A percentile compares a stretch with the other conserved stretches of the same genome.
Conservation (phyloP, 2,113 vertebrate species). For the Petaurus breviceps region DNA sequence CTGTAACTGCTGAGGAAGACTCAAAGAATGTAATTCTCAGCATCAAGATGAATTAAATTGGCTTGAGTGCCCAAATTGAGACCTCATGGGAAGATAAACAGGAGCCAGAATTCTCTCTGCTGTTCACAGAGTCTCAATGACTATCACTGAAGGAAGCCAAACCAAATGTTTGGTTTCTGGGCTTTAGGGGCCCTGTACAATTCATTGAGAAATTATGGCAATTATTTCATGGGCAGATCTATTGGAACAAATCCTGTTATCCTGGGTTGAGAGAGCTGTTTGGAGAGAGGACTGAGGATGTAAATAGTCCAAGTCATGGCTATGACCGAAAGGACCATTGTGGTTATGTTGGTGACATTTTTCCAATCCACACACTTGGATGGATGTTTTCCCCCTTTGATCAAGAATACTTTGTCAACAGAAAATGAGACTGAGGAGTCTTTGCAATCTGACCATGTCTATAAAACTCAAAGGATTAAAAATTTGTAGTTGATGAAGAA, state of each 20-base stretch:
- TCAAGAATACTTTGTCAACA: not conserved
- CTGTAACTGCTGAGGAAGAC: conserved; percentile 72
- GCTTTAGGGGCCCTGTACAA: conserved; percentile 77
- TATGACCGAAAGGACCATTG: not conserved
- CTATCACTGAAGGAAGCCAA: conserved; percentile 81
- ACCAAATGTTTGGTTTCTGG: conserved; percentile 84
- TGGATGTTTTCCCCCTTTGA: not conserved
- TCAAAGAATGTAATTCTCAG: conserved; percentile 48
- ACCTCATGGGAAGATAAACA: conserved; percentile 74
- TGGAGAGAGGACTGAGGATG: conserved; percentile 23
- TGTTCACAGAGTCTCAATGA: conserved; percentile 69
- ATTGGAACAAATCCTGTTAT: conserved; percentile 71
- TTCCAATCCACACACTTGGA: not conserved
- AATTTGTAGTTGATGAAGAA: not conserved
- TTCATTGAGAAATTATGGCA: conserved; percentile 79
- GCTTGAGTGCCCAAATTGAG: conserved; percentile 76
- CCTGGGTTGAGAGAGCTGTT: conserved; percentile 68
- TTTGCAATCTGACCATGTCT: not conserved
- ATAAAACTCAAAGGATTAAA: not conserved
- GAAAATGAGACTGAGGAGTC: not conserved
- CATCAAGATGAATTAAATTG: conserved; percentile 80
- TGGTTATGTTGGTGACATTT: not conserved
- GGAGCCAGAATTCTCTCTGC: conserved; percentile 71
- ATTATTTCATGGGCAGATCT: conserved; percentile 75
- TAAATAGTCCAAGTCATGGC: not conserved